These are phyloP conservation scores for Takifugu ocellatus DNA, from an alignment of 2,797 vertebrate genomes.

Conservation along the genomic window DNA sequence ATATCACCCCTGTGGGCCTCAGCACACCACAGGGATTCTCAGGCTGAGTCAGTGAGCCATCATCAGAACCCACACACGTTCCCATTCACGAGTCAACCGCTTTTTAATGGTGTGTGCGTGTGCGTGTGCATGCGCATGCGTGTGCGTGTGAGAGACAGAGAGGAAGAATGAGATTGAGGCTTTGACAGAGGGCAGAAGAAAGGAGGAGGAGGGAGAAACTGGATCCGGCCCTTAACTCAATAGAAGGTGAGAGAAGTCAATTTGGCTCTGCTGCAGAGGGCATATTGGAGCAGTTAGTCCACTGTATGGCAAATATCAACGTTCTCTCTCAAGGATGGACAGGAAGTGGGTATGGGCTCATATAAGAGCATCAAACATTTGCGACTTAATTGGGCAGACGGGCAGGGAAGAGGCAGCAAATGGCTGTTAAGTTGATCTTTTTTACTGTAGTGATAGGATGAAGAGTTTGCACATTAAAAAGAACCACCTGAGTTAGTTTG, in stretches of 20 bases:
- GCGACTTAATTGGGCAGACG: conserved; percentile 43
- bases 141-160: not conserved
- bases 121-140: not conserved
- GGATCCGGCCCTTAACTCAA: conserved; percentile 68
- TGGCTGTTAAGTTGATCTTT: conserved; percentile 54
- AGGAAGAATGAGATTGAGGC: conserved; percentile 10
- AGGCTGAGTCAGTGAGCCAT: conserved; percentile 41
- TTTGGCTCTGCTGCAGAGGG: conserved; percentile 70
- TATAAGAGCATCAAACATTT: conserved; percentile 43
- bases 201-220: conserved; percentile 64
- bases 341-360: conserved; percentile 38
- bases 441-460: conserved; percentile 31
- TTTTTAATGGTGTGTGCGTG: conserved; percentile 33
- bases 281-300: conserved; percentile 62
- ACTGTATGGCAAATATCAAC: conserved; percentile 44
- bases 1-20: conserved; percentile 47
- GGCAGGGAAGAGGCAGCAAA: conserved; percentile 46
- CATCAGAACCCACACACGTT: conserved; percentile 57
- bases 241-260: conserved; percentile 70
- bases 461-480: no score
- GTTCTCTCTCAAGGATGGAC: conserved; percentile 38
- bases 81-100: conserved; percentile 57
- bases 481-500: no score
- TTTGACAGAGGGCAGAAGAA: conserved; percentile 53
- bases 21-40: conserved; percentile 58